These are phyloP conservation scores for Lateolabrax maculatus DNA, from an alignment of 2,797 vertebrate genomes.

Conservation along the genomic window DNA sequence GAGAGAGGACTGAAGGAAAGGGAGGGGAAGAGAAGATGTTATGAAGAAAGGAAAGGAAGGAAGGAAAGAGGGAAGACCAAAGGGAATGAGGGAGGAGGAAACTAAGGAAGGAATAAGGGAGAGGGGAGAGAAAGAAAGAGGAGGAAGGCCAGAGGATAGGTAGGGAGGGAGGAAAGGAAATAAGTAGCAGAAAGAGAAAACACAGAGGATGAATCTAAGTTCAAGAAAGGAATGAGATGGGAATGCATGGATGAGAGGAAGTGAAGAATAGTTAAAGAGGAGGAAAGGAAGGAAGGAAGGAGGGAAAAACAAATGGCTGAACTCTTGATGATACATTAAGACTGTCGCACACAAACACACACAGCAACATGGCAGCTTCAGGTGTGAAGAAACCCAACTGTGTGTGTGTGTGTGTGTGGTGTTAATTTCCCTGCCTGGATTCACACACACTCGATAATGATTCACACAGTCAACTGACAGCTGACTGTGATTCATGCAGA, in stretches of 20 bases:
- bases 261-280: too few species aligned
- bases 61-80: neutral
- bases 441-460: slow-evolving; percentile 46
- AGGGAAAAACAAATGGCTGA: neutral
- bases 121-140: too few species aligned
- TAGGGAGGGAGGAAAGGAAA: too few species aligned
- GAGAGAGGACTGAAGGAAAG: neutral
- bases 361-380: slow-evolving; percentile 2
- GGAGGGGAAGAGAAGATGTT: neutral
- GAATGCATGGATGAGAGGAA: neutral
- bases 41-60: neutral
- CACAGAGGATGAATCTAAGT: too few species aligned
- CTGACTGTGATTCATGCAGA: slow-evolving; percentile 28
- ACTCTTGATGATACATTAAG: slow-evolving; percentile 8
- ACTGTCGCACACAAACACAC: slow-evolving; percentile 8
- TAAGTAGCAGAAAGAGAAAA: neutral
- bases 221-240: too few species aligned
- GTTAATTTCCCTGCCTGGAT: slow-evolving; percentile 35
- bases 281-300: neutral
- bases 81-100: too few species aligned
- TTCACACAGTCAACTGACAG: slow-evolving; percentile 34
- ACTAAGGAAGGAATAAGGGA: neutral
- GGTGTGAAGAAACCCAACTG: neutral
- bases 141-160: neutral
- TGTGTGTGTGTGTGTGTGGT: slow-evolving; percentile 9